phyloP scores from a whole-genome alignment of 2,888 invertebrate genomes.

The Mamestra brassicae region DNA sequence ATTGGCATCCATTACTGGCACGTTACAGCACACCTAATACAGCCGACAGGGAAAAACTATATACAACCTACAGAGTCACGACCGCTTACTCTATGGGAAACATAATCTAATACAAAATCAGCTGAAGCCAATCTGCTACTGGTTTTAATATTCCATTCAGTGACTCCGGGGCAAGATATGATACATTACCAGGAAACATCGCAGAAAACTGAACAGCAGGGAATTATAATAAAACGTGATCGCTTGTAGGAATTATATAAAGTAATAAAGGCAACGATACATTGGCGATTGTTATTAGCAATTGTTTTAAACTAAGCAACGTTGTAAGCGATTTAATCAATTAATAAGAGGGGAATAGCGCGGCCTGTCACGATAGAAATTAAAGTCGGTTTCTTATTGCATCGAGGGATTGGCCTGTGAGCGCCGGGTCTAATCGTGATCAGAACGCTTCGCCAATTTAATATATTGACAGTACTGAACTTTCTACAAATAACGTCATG shows the following conservation, averaged over 20 bases:
- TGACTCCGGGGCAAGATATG: slow-evolving; percentile 56
- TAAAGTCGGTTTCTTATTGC: slow-evolving; percentile 79
- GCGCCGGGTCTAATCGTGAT: slow-evolving; percentile 78
- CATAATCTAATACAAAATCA: slow-evolving; percentile 58
- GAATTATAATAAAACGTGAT: slow-evolving; percentile 59
- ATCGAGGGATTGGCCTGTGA: slow-evolving; percentile 69
- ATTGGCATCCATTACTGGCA: slow-evolving; percentile 27
- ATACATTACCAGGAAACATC: slow-evolving; percentile 63
- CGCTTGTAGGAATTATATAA: slow-evolving; percentile 40
- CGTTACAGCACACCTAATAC: slow-evolving; percentile 29
- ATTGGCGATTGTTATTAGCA: slow-evolving; percentile 50
- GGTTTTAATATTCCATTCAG: slow-evolving; percentile 62
- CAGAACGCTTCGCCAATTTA: slow-evolving; percentile 77
- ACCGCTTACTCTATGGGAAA: slow-evolving; percentile 52
- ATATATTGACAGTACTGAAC: slow-evolving; percentile 75
- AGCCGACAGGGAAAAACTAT: slow-evolving; percentile 44
- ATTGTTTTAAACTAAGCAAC: slow-evolving; percentile 59
- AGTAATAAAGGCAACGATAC: slow-evolving; percentile 50
- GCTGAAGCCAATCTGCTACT: slow-evolving; percentile 57
- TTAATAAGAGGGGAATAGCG: slow-evolving; percentile 76
- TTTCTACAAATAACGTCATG: slow-evolving; percentile 72
- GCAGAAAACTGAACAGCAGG: slow-evolving; percentile 49
- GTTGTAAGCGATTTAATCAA: slow-evolving; percentile 77
- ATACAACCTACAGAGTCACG: slow-evolving; percentile 41
- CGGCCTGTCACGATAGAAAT: slow-evolving; percentile 79